Percentiles rank a stretch among this genome's conserved stretches.
Conservation (phyloP, 2,797 vertebrate genomes). For the Pseudomugil tenellus region DNA sequence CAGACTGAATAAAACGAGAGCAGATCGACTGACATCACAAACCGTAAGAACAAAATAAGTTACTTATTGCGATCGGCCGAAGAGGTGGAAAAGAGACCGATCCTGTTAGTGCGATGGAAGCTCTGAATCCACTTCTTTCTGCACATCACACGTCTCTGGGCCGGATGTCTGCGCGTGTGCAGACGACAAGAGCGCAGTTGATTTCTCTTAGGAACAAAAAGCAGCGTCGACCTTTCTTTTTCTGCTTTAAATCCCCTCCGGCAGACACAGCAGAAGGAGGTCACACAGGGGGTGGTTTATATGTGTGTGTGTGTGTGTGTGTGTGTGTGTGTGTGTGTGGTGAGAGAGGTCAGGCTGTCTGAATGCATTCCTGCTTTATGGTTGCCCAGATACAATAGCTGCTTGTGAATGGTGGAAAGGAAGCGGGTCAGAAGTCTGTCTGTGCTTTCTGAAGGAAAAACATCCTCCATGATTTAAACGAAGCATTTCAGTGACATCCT, state of each 20-base stretch:
- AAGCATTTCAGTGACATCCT: background rate
- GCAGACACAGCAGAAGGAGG: constrained; percentile 55
- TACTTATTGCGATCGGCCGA: constrained; percentile 20
- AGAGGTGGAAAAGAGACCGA: constrained; percentile 6
- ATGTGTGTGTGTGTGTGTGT: background rate
- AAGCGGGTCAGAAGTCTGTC: constrained; percentile 1
- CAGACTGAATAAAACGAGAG: background rate
- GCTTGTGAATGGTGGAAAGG: constrained; percentile 11
- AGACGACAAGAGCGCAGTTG: background rate
- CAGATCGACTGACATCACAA: background rate
- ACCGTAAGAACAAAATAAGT: background rate
- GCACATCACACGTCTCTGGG: constrained; percentile 6
- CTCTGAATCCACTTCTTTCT: constrained; percentile 24
- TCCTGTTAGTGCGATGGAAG: background rate
- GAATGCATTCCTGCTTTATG: constrained; percentile 52
- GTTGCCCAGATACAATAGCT: constrained; percentile 32
- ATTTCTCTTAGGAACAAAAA: constrained; percentile 26
- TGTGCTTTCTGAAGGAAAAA: constrained; percentile 10
- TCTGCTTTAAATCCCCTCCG: constrained; percentile 49
- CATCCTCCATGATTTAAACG: background rate
- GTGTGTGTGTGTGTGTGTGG: constrained; percentile 6
- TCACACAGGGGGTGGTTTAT: constrained; percentile 46
- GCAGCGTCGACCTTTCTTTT: constrained; percentile 31
- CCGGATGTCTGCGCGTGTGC: background rate
- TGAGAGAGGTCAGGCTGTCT: constrained; percentile 53